phyloP scores from a whole-genome alignment of 1,140 invertebrate genomes.

The Dolichoris vasculosae region DNA sequence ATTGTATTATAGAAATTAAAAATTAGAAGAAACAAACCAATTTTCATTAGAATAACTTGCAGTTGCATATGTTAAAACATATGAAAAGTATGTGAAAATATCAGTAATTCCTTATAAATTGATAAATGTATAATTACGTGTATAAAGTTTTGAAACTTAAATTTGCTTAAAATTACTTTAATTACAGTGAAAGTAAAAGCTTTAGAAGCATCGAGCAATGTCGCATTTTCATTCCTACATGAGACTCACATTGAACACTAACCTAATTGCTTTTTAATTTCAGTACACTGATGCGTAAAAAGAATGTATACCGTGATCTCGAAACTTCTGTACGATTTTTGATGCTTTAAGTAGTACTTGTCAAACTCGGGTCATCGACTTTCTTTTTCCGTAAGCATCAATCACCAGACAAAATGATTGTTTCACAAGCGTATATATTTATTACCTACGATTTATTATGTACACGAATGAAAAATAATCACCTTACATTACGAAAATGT shows the following conservation, averaged over 20 bases:
- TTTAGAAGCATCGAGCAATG: neutral
- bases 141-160: conserved; percentile 10
- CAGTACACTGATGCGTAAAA: neutral
- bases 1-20: too few species aligned
- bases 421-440: neutral
- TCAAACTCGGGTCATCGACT: conserved; percentile 7
- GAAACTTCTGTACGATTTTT: neutral
- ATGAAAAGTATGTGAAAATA: neutral
- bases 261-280: conserved; percentile 41
- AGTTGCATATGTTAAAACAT: too few species aligned
- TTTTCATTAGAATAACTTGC: too few species aligned
- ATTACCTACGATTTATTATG: neutral
- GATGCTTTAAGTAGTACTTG: conserved; percentile 25
- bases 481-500: neutral
- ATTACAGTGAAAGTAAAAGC: conserved; percentile 22
- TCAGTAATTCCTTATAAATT: neutral
- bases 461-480: conserved; percentile 2
- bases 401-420: neutral
- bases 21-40: too few species aligned
- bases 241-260: too few species aligned
- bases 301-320: neutral
- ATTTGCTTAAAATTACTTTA: neutral
- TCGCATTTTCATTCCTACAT: neutral
- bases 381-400: neutral
- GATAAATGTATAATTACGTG: conserved; percentile 14